Percentiles rank a stretch among this genome's conserved stretches.
phyloP scores from a whole-genome alignment of 1,140 invertebrate species.

The Drosophila bocqueti region DNA sequence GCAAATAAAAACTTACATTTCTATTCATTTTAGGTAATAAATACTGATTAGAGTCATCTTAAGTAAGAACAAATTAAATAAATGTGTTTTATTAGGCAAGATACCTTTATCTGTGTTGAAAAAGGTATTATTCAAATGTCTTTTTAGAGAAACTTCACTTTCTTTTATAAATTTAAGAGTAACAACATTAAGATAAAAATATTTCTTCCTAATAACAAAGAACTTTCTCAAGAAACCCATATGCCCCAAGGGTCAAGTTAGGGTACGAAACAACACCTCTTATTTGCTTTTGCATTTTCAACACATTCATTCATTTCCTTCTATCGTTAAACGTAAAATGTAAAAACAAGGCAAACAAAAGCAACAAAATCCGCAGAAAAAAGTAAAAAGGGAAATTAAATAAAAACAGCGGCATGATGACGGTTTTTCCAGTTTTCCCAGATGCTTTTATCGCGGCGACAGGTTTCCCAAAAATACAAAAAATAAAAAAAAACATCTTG shows the following conservation, averaged over 20 bases:
- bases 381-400: constrained; percentile 53
- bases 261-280: constrained; percentile 37
- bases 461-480: constrained; percentile 47
- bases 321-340: constrained; percentile 65
- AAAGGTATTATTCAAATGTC: neutral
- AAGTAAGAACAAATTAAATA: neutral
- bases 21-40: neutral
- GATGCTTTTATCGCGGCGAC: constrained; percentile 66
- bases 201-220: neutral
- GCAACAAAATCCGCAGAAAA: constrained; percentile 26
- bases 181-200: neutral
- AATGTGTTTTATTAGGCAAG: neutral
- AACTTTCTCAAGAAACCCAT: neutral
- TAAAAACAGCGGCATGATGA: constrained; percentile 58
- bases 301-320: constrained; percentile 78
- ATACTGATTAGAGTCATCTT: neutral
- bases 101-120: neutral
- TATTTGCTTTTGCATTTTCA: constrained; percentile 45
- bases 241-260: constrained; percentile 11
- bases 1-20: too few relatives aligned
- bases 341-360: constrained; percentile 27
- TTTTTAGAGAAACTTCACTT: neutral
- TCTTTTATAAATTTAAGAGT: too few relatives aligned
- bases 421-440: constrained; percentile 68
- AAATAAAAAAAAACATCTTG: constrained; percentile 13